A percentile compares a stretch with the other conserved stretches of the same genome.
Evolutionary conservation across 2,113 vertebrate genomes (phyloP).

Genomic region (Tricholaema leucomelas): DNA sequence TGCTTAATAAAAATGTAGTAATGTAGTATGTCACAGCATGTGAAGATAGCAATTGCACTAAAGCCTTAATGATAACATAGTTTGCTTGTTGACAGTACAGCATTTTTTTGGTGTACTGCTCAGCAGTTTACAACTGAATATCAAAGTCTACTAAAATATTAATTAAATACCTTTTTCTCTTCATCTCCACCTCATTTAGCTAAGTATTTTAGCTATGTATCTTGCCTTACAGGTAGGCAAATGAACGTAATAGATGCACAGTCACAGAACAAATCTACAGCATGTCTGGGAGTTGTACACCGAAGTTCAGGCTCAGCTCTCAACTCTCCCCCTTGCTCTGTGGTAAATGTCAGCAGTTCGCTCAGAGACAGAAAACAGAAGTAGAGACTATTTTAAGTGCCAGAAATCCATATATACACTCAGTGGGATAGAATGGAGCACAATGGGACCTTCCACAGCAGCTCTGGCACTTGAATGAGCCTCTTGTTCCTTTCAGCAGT

Average conservation of each 20-base stretch:
- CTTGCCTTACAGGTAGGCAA: not conserved
- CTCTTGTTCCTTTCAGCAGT: not conserved
- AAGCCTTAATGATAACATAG: not conserved
- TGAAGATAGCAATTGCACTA: not conserved
- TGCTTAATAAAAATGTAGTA: not conserved
- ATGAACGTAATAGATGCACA: not conserved
- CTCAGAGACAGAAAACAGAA: not conserved
- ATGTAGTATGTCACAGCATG: not conserved
- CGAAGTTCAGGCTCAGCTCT: not conserved
- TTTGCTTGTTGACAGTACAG: not conserved
- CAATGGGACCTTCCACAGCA: not conserved
- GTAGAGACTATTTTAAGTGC: not conserved
- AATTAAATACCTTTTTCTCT: not conserved
- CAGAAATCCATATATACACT: not conserved
- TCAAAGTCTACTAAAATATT: not conserved
- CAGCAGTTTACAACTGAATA: conserved; percentile 1
- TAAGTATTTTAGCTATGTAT: not conserved
- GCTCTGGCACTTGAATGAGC: not conserved
- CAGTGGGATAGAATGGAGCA: not conserved
- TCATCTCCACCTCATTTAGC: not conserved
- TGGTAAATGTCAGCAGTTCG: not conserved
- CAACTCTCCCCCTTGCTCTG: not conserved
- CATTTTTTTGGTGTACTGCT: not conserved
- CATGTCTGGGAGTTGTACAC: not conserved
- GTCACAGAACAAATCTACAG: not conserved